These are phyloP conservation scores for Lota lota DNA, from an alignment of 2,113 vertebrate species.

Conservation along the genomic window DNA sequence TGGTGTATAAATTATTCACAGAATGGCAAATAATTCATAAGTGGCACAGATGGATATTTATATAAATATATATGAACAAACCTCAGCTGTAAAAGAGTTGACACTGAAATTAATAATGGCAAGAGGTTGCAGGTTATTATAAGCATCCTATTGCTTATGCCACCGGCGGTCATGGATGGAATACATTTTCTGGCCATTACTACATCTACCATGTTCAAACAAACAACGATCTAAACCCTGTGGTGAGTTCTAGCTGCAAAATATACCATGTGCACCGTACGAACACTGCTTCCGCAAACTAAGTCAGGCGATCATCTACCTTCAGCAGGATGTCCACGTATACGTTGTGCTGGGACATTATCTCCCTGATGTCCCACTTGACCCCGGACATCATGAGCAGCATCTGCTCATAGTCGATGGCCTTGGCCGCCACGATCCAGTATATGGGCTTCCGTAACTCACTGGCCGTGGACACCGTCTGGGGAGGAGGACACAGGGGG, in stretches of 20 bases:
- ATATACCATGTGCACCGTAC: not conserved
- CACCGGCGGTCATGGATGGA: too few species aligned
- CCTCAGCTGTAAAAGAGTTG: not conserved
- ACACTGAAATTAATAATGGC: not conserved
- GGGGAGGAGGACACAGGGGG: slow-evolving; percentile 23
- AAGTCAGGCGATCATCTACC: slow-evolving; percentile 65
- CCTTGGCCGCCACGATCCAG: slow-evolving; percentile 98
- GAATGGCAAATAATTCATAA: slow-evolving; percentile 55
- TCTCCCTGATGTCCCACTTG: slow-evolving; percentile 98
- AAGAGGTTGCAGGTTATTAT: not conserved
- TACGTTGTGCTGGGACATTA: slow-evolving; percentile 99
- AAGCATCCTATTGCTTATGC: too few species aligned
- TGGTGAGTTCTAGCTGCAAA: too few species aligned
- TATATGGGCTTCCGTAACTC: slow-evolving; percentile 97
- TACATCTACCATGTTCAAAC: too few species aligned
- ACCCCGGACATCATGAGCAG: slow-evolving; percentile 92
- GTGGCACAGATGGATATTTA: slow-evolving; percentile 11
- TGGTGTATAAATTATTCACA: slow-evolving; percentile 48
- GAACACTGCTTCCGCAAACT: not conserved
- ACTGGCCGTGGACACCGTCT: slow-evolving; percentile 96
- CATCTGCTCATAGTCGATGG: slow-evolving; percentile 98
- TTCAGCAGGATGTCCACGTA: slow-evolving; percentile 95
- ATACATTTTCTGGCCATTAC: too few species aligned
- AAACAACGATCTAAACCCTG: too few species aligned
- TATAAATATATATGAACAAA: slow-evolving; percentile 21